Evolutionary conservation across 2,888 invertebrate species (phyloP).

Genomic region (Physocephala rufipes): DNA sequence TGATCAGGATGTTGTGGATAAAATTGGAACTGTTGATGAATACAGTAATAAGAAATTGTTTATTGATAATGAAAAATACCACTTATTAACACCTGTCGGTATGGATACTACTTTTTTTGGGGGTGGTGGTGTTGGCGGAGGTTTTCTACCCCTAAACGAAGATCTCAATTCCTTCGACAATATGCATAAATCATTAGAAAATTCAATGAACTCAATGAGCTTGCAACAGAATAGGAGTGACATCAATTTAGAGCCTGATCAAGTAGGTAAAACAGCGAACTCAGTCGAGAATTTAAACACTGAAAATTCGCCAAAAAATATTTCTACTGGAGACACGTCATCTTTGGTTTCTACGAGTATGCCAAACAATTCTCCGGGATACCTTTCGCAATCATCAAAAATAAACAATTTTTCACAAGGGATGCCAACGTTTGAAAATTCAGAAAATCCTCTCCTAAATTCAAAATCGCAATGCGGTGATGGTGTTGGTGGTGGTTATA

Average conservation of each 20-base stretch:
- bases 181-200: conserved; percentile 31
- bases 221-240: too few species aligned
- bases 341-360: conserved; percentile 21
- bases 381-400: conserved; percentile 36
- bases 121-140: conserved; percentile 17
- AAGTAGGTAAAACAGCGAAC: not conserved
- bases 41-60: conserved; percentile 46
- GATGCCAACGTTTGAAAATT: not conserved
- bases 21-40: conserved; percentile 19
- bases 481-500: conserved; percentile 45
- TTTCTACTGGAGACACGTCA: conserved; percentile 1
- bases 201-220: conserved; percentile 42
- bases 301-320: conserved; percentile 3
- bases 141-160: not conserved
- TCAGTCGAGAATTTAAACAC: conserved; percentile 28
- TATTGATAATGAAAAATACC: conserved; percentile 50
- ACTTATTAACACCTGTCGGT: conserved; percentile 46
- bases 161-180: not conserved
- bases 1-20: conserved; percentile 41
- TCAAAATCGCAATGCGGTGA: conserved; percentile 30
- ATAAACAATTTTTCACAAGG: not conserved
- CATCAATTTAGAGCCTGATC: too few species aligned
- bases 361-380: conserved; percentile 39
- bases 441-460: not conserved
- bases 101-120: conserved; percentile 49